These are phyloP conservation scores for Eulemur albifrons DNA, from an alignment of 2,797 vertebrate genomes.

Conservation along the genomic window DNA sequence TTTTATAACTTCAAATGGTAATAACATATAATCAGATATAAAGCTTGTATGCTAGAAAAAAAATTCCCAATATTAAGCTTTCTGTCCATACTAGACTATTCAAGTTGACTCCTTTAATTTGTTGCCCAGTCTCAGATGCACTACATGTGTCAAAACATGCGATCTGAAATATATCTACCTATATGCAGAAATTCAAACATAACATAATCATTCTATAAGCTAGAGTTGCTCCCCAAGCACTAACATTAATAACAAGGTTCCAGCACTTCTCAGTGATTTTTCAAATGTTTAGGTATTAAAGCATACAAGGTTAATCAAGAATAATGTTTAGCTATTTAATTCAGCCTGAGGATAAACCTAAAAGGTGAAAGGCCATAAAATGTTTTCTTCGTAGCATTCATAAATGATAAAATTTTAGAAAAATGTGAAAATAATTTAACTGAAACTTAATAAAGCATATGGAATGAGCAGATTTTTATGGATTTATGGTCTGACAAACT, in stretches of 20 bases:
- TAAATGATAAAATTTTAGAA: neutral
- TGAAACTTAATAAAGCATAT: neutral
- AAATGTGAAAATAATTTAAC: constrained; percentile 21
- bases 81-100: neutral
- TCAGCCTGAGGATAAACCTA: neutral
- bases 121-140: neutral
- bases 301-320: neutral
- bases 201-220: neutral
- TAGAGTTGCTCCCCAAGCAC: neutral
- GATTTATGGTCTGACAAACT: neutral
- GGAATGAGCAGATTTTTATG: neutral
- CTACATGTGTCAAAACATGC: neutral
- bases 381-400: neutral
- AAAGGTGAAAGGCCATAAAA: neutral
- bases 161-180: neutral
- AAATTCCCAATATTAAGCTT: neutral
- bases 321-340: constrained; percentile 19
- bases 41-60: neutral
- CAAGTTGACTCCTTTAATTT: neutral
- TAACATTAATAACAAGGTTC: neutral
- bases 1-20: neutral
- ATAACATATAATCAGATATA: neutral
- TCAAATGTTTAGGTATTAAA: neutral
- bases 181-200: neutral
- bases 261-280: neutral